These are phyloP conservation scores for Ceramica pisi DNA, from an alignment of 2,888 invertebrate species.

Conservation along the genomic window DNA sequence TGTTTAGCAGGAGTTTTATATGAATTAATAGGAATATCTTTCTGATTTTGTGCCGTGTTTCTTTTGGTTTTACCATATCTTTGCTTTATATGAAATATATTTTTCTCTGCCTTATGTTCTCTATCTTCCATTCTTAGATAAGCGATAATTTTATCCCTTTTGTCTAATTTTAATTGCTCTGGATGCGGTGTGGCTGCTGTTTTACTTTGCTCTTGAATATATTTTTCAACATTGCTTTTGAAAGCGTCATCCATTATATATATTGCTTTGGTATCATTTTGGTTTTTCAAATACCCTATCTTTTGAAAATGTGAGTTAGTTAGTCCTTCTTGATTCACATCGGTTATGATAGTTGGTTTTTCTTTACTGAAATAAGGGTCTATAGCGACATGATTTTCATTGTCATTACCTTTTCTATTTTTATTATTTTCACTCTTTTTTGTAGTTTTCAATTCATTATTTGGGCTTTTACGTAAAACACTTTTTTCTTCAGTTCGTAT, in stretches of 20 bases:
- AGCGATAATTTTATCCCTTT: neutral
- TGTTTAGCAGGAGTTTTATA: neutral
- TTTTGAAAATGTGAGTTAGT: slow-evolving; percentile 10
- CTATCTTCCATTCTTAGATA: neutral
- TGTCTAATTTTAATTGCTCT: neutral
- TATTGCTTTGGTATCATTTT: slow-evolving; percentile 20
- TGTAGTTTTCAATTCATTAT: neutral
- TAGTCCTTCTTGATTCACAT: neutral
- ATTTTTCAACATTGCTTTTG: slow-evolving; percentile 38
- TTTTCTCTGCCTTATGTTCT: neutral
- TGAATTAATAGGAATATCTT: neutral
- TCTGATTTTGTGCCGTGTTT: too few species aligned
- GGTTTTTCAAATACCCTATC: slow-evolving; percentile 40
- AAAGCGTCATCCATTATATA: slow-evolving; percentile 41
- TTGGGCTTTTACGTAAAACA: neutral
- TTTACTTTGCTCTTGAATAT: neutral
- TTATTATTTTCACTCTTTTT: neutral
- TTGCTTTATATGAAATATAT: neutral
- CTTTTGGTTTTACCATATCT: neutral
- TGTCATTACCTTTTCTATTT: neutral
- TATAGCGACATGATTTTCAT: slow-evolving; percentile 53
- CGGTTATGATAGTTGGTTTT: neutral
- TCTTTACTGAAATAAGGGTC: slow-evolving; percentile 68
- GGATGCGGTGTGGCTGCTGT: neutral
- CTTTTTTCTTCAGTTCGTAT: neutral